A percentile compares a stretch with the other conserved stretches of the same genome.
Evolutionary conservation across 2,113 vertebrate genomes (phyloP).

Genomic region (Paracanthobrama guichenoti): DNA sequence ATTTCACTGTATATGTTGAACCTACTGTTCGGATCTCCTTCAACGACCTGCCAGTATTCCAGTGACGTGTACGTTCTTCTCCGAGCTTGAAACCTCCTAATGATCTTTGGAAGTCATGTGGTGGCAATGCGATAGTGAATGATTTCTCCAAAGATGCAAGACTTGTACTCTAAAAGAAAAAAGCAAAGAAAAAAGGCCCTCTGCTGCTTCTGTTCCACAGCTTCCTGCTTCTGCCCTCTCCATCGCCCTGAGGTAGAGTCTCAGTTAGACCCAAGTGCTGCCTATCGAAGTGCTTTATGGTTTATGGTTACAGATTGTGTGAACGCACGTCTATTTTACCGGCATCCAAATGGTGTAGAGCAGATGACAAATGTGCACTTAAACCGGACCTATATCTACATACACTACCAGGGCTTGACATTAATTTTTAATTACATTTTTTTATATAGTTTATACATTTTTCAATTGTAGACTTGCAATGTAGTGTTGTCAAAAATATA

Average conservation of each 20-base stretch:
- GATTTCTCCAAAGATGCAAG: constrained; percentile 36
- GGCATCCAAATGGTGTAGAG: constrained; percentile 37
- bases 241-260: constrained; percentile 48
- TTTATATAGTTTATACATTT: too few relatives aligned
- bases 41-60: constrained; percentile 41
- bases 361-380: constrained; percentile 50
- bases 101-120: constrained; percentile 16
- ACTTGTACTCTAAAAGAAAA: constrained; percentile 6
- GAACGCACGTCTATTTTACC: constrained; percentile 2
- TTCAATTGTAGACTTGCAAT: too few relatives aligned
- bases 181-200: constrained; percentile 20
- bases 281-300: constrained; percentile 50
- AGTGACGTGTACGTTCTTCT: neutral
- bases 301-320: constrained; percentile 26
- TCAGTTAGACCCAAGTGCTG: constrained; percentile 54
- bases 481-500: too few relatives aligned
- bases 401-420: neutral
- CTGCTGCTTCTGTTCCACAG: constrained; percentile 44
- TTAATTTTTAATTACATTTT: too few relatives aligned
- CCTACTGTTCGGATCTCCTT: constrained; percentile 42
- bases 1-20: constrained; percentile 25
- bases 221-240: constrained; percentile 46
- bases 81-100: neutral
- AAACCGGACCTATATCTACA: constrained; percentile 31
- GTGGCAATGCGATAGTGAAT: neutral